Base-by-base conservation (phyloP, 1,140 invertebrate species). In the Drosophila kurseongensis region DNA sequence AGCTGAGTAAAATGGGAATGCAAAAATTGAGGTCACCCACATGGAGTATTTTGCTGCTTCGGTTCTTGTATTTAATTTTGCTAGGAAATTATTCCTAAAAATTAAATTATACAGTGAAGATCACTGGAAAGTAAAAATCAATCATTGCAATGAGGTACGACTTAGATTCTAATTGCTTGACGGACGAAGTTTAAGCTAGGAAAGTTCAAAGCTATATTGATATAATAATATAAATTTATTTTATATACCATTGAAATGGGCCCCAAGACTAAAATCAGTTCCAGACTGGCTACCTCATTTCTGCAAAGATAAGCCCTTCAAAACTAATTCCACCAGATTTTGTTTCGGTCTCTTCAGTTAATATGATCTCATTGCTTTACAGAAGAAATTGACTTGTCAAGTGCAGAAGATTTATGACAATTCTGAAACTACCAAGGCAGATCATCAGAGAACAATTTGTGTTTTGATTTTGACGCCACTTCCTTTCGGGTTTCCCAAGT, bases 361-460 rank as follows among this genome's bases (percentile, higher is more conserved):
- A 50, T 18, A 68, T 84, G 81, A 85, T 85, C 74, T 85, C 81
- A 86, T 76, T 60, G 42, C 36, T 9, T 41, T 55, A 51, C 45
- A 65, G 13, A 65, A 61, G 67, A 63, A 69, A 60, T 57, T 63
- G 52, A 65, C 65, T 52, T 83, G 80, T 84, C 80, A 74, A 86
- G 79, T 81, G 68, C 75, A 61, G 27, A 59, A 83, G 83, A 86
- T 88, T 83, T 75, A 86, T 89, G 71, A 61, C 51, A 68, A 60
- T 68, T 82, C 69, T 55, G 65, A 82, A 76, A 62, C 68, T 67
- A 51, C 50, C 57, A 38, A 67, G 74, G 41, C 71, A 69, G 66
- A 76, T 89, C 80, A 79, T 80, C 75, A 89, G 86, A 89, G 75
- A 89, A 78, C 74, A 47, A 88, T 89, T 83, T 79, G 57, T 59